phyloP scores from a whole-genome alignment of 2,113 vertebrate genomes.

The Callocephalon fimbriatum region DNA sequence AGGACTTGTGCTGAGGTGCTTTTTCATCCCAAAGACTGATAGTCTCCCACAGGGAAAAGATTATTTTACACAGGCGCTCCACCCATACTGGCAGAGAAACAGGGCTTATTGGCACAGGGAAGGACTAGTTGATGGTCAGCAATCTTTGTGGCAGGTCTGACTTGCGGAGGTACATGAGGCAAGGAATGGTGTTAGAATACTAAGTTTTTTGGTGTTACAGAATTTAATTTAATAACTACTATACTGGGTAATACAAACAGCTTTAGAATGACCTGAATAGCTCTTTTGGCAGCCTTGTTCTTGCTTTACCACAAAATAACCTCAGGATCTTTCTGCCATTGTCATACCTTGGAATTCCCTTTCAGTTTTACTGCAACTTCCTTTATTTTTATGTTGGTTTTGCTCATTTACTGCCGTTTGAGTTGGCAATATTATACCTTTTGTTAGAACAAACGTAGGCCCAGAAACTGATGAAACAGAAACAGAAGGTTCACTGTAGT shows the following conservation, averaged over 20 bases:
- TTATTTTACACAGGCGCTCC: neutral
- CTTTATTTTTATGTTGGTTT: slow-evolving; percentile 14
- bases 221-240: neutral
- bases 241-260: neutral
- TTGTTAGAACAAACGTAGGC: slow-evolving; percentile 66
- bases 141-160: neutral
- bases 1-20: neutral
- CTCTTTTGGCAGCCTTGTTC: neutral
- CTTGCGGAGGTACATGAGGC: neutral
- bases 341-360: neutral
- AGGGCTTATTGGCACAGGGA: neutral
- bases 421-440: slow-evolving; percentile 70
- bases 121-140: neutral
- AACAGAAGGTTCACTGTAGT: slow-evolving; percentile 65
- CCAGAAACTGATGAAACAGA: slow-evolving; percentile 71
- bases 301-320: slow-evolving; percentile 6
- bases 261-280: neutral
- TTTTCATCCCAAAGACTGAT: neutral
- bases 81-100: neutral
- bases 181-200: neutral
- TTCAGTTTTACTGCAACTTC: neutral
- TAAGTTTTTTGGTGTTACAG: neutral
- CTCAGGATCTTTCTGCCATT: neutral
- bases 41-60: neutral
- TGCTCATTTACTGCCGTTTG: slow-evolving; percentile 46